Evolutionary conservation across 2,888 invertebrate genomes (phyloP).

Genomic region (Lasioglossum marginatum): DNA sequence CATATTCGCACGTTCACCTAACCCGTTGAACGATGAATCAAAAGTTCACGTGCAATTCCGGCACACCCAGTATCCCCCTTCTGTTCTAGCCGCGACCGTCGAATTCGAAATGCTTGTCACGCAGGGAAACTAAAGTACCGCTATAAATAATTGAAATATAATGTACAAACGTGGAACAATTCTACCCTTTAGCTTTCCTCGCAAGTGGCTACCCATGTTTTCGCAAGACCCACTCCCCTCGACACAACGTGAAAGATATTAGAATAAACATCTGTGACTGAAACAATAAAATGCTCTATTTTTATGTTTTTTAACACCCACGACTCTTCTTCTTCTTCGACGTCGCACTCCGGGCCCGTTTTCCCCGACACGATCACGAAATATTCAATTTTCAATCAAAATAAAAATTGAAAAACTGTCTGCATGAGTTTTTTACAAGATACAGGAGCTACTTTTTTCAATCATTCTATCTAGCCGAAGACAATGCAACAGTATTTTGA

Average conservation of each 20-base stretch:
- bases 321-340: slow-evolving; percentile 34
- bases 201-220: slow-evolving; percentile 65
- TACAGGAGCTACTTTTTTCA: background rate
- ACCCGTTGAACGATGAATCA: slow-evolving; percentile 37
- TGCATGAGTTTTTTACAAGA: background rate
- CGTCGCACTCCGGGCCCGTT: background rate
- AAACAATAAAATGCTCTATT: slow-evolving; percentile 78
- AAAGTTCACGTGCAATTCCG: slow-evolving; percentile 38
- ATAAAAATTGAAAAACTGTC: background rate
- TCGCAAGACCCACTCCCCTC: slow-evolving; percentile 43
- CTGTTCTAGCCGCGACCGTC: slow-evolving; percentile 48
- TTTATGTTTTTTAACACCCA: slow-evolving; percentile 72
- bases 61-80: slow-evolving; percentile 17
- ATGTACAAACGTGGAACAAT: slow-evolving; percentile 69
- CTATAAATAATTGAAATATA: slow-evolving; percentile 58
- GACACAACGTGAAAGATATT: slow-evolving; percentile 63
- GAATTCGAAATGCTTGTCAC: slow-evolving; percentile 61
- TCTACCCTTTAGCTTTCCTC: slow-evolving; percentile 63
- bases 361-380: background rate
- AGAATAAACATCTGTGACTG: slow-evolving; percentile 72
- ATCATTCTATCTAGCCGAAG: background rate
- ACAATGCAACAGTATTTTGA: background rate
- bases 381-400: background rate
- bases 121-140: slow-evolving; percentile 58
- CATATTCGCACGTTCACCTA: background rate